Percentiles rank a stretch among this genome's conserved stretches.
phyloP scores from a whole-genome alignment of 2,797 vertebrate species.

The Typhlichthys eigenmanni region DNA sequence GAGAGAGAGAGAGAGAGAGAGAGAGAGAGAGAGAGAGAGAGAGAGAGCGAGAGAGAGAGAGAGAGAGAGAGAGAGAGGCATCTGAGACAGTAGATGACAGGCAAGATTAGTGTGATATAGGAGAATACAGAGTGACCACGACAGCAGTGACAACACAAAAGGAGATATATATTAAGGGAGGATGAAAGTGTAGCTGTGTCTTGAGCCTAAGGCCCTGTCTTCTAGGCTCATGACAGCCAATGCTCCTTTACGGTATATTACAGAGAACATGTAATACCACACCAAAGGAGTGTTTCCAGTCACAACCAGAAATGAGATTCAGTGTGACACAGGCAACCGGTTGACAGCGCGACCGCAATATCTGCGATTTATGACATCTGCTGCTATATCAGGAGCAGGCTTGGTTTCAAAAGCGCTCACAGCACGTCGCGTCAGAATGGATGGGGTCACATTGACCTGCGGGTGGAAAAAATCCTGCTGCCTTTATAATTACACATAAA shows the following conservation, averaged over 20 bases:
- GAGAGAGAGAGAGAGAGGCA: slow-evolving; percentile 13
- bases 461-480: not conserved
- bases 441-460: slow-evolving; percentile 42
- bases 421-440: slow-evolving; percentile 25
- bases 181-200: slow-evolving; percentile 37
- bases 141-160: slow-evolving; percentile 32
- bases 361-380: slow-evolving; percentile 61
- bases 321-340: slow-evolving; percentile 48
- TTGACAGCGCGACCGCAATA: slow-evolving; percentile 62
- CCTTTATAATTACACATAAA: no score
- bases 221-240: slow-evolving; percentile 22
- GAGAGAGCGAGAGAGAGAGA: slow-evolving; percentile 14
- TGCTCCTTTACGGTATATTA: slow-evolving; percentile 41
- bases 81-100: slow-evolving; percentile 22
- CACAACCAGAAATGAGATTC: slow-evolving; percentile 55
- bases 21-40: slow-evolving; percentile 33
- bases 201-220: slow-evolving; percentile 51
- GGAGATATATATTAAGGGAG: not conserved
- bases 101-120: not conserved
- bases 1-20: not conserved
- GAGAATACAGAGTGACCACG: not conserved
- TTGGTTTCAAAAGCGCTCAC: slow-evolving; percentile 26
- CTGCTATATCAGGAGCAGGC: slow-evolving; percentile 58
- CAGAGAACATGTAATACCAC: slow-evolving; percentile 21
- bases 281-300: slow-evolving; percentile 62